These are phyloP conservation scores for Siphonodentalium dalli DNA, from an alignment of 2,888 invertebrate species.

Conservation along the genomic window DNA sequence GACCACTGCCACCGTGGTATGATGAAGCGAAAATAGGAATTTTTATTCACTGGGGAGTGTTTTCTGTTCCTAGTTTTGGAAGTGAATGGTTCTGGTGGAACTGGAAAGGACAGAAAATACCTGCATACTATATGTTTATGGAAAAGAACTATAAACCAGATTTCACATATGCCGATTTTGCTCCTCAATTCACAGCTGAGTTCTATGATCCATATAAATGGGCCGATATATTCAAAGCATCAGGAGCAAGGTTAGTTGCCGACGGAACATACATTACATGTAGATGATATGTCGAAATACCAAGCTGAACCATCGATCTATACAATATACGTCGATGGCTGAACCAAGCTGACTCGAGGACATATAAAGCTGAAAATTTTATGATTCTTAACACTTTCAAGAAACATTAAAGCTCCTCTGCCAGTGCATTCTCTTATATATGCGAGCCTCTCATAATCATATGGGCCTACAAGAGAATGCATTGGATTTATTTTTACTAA, in stretches of 20 bases:
- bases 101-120: constrained; percentile 71
- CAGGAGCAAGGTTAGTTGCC: constrained; percentile 84
- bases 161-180: constrained; percentile 92
- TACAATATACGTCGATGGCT: too few relatives aligned
- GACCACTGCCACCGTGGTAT: constrained; percentile 72
- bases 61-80: constrained; percentile 57
- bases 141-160: constrained; percentile 80
- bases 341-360: too few relatives aligned
- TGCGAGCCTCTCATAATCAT: too few relatives aligned
- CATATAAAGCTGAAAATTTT: too few relatives aligned
- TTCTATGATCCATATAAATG: constrained; percentile 85
- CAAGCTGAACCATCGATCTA: too few relatives aligned
- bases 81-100: constrained; percentile 89
- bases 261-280: too few relatives aligned
- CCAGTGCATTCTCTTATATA: too few relatives aligned
- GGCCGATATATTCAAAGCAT: constrained; percentile 80
- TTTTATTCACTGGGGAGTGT: constrained; percentile 68
- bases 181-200: constrained; percentile 81
- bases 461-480: too few relatives aligned
- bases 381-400: too few relatives aligned
- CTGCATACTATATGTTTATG: constrained; percentile 73
- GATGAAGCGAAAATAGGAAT: constrained; percentile 66
- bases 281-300: too few relatives aligned
- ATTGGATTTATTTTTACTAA: too few relatives aligned
- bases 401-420: too few relatives aligned